These are phyloP conservation scores for Catostomus latipinnis DNA, from an alignment of 2,797 vertebrate genomes.

Conservation along the genomic window DNA sequence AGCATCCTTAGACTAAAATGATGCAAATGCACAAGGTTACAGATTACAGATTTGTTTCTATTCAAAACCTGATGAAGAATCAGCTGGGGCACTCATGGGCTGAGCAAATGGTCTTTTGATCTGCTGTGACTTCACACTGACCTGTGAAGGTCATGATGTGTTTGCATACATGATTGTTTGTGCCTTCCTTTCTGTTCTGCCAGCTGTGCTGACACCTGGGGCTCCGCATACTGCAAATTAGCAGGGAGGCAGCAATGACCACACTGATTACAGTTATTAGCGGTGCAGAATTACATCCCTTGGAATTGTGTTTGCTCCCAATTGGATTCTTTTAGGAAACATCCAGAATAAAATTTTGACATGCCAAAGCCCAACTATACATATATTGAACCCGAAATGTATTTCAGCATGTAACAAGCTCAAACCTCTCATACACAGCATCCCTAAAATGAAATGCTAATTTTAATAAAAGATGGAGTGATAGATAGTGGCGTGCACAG, in stretches of 20 bases:
- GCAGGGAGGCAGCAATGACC: not conserved
- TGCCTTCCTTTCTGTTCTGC: not conserved
- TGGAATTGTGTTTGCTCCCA: conserved; percentile 10
- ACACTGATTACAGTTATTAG: conserved; percentile 47
- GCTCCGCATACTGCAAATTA: conserved; percentile 4
- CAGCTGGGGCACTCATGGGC: not conserved
- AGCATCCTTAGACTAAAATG: not conserved
- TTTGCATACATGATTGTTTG: conserved; percentile 31
- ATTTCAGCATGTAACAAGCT: conserved; percentile 6
- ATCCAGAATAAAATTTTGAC: conserved; percentile 28
- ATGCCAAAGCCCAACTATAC: conserved; percentile 13
- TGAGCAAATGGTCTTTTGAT: not conserved
- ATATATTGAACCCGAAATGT: conserved; percentile 34
- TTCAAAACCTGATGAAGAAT: not conserved
- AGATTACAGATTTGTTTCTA: not conserved
- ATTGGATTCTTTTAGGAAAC: conserved; percentile 3
- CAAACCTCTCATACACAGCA: conserved; percentile 4
- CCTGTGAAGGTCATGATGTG: not conserved
- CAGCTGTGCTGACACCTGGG: conserved; percentile 45
- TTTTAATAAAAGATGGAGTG: conserved; percentile 7
- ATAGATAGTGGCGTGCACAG: not conserved
- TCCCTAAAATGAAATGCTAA: not conserved
- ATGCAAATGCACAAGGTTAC: not conserved
- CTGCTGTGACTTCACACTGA: not conserved
- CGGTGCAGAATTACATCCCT: conserved; percentile 25